Evolutionary conservation across 2,797 vertebrate species (phyloP), one percentile per base, ranked within the genome.

Genomic region (Australoheros facetus): DNA sequence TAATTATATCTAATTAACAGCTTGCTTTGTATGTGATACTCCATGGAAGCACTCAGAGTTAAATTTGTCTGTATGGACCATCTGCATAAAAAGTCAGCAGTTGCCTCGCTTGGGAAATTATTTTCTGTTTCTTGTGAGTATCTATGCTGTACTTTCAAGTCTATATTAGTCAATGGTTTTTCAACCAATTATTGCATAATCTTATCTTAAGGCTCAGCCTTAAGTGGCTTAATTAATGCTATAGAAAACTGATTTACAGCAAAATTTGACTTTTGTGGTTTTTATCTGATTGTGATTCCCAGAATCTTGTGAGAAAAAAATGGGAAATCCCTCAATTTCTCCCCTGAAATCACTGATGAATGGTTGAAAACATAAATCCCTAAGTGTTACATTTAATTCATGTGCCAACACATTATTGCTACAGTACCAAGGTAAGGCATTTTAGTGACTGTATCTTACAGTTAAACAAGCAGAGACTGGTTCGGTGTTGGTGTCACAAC

Each of bases 401-500:
- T 66, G 19, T 42, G 17, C 23, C 0, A 2, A 30, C 23, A 12
- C 23, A 66, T 48, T 19, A 19, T 19, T 66, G 9, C 62, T 28
- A 48, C n/a, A n/a, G n/a, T n/a, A n/a, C 62, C 62, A 66, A 66
- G 23, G 28, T 66, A 26, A 26, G 39, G 13, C 60, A 48, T 48
- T 48, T 48, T 66, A 48, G 16, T 51, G 16, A 69, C 48, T 51
- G 42, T 26, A 69, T 51, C 42, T 19, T 30, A 30, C 1, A 66
- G 42, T 48, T 69, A 51, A 69, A 28, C 30, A 45, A 30, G 26
- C 64, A 30, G 64, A 69, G 30, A 30, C 26, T 13, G 42, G 26
- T 51, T 56, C 74, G 39, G 56, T 60, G 75, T 70, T 54, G 62
- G 73, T 60, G 71, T 78, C 59, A 37, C 17, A 51, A 30, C 42